These are phyloP conservation scores for Cephus spinipes DNA, from an alignment of 2,888 invertebrate species.

Conservation along the genomic window DNA sequence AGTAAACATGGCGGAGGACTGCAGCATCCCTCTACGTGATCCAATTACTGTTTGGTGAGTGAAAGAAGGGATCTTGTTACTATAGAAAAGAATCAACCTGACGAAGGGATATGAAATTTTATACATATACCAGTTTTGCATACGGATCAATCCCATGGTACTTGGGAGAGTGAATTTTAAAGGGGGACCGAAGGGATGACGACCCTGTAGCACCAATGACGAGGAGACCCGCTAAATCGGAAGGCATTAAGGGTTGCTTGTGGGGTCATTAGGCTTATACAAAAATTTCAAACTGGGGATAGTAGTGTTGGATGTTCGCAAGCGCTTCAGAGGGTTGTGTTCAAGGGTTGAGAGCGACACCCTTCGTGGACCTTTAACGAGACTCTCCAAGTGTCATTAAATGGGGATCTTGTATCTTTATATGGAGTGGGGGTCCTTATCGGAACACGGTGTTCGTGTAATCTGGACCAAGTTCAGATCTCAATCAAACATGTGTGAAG, in stretches of 20 bases:
- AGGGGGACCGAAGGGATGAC: background rate
- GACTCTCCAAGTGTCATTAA: background rate
- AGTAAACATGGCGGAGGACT: background rate
- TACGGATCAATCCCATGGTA: background rate
- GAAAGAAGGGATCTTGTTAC: background rate
- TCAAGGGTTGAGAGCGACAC: no score
- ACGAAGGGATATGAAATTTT: no score
- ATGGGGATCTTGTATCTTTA: background rate
- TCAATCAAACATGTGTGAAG: no score
- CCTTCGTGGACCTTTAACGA: no score
- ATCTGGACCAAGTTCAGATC: no score
- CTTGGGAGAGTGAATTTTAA: background rate
- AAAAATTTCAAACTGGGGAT: background rate
- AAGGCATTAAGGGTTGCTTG: background rate
- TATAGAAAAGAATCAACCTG: background rate
- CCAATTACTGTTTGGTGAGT: background rate
- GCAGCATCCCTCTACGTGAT: background rate
- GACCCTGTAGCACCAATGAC: background rate
- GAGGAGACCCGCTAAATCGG: background rate
- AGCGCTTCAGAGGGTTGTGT: no score
- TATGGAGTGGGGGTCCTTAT: background rate
- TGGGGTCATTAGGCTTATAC: background rate
- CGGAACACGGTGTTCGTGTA: no score
- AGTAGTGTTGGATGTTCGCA: no score
- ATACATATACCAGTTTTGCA: background rate